phyloP scores from a whole-genome alignment of 2,113 vertebrate species.

The Cryptoleucopteryx plumbea region DNA sequence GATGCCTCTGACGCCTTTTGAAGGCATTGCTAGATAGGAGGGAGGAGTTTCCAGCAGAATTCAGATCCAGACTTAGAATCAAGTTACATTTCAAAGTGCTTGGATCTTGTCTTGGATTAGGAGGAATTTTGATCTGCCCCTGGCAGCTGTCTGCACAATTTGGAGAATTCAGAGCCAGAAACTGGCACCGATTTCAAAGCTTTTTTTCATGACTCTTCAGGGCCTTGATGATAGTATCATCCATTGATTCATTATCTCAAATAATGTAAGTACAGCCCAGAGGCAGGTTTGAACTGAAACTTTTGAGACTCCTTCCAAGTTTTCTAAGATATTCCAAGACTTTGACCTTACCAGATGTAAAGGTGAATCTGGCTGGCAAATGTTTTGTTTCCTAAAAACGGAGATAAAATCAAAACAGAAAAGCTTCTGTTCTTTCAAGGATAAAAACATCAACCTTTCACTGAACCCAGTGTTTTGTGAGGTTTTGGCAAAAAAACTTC shows the following conservation, averaged over 20 bases:
- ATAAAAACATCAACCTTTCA: not conserved
- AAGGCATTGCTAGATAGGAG: not conserved
- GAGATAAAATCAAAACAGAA: not conserved
- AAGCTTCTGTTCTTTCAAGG: constrained; percentile 4
- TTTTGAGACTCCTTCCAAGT: not conserved
- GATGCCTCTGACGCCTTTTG: not conserved
- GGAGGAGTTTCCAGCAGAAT: not conserved
- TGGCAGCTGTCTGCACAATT: not conserved
- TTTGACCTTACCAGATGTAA: not conserved
- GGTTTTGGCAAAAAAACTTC: not conserved
- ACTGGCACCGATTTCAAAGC: not conserved
- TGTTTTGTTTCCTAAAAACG: not conserved
- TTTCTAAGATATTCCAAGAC: not conserved
- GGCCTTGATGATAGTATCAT: not conserved
- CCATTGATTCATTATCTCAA: not conserved
- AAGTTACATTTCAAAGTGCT: not conserved
- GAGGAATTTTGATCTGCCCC: not conserved
- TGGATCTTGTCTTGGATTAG: not conserved
- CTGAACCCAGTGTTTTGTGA: not conserved
- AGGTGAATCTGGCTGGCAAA: not conserved
- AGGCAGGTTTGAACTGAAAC: not conserved
- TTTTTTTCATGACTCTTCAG: not conserved
- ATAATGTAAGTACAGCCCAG: not conserved
- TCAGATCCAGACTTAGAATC: not conserved
- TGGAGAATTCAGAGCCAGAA: constrained; percentile 2